Evolutionary conservation across 2,888 invertebrate species (phyloP), one percentile per base, ranked within the genome.

Genomic region (Biston betularia): DNA sequence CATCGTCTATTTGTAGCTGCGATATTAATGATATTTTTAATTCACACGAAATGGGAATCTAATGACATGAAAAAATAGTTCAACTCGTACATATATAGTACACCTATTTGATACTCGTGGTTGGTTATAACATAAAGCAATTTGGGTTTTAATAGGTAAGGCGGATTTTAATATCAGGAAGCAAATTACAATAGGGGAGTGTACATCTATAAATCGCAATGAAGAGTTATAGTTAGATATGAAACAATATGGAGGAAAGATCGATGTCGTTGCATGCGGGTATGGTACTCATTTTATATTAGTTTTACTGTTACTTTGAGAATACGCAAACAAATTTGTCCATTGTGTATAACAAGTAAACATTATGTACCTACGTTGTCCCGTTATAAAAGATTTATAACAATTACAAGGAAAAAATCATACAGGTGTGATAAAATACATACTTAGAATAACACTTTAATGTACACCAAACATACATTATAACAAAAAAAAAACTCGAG

Each of bases 191-290:
- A 73, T 75, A 77, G 73, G 76, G 75, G 72, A 69, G 67, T 54
- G 71, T 59, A 63, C 66, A 62, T 57, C 54, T 50, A 59, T 67
- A 49, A 55, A 67, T 63, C 2, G 55, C 70, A 67, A 67, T 67
- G 62, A 71, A 79, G 77, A 75, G 74, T 80, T 80, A 79, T 79
- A 73, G 81, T 84, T 85, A 81, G 80, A 82, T 81, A 74, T 60
- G 65, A 69, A 65, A 65, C 64, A 33, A 67, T 65, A 72, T 73
- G 75, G 70, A 73, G 73, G 75, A 69, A 56, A 79, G 86, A 85
- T 88, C 88, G 87, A 89, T 88, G 81, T 69, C 71, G 65, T 71
- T 63, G 57, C 74, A 89, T 90, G 89, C 89, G 90, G 89, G 90
- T 76, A 67, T 56, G 54, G 69, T 77, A 75, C 77, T 68, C 82